Percentiles rank a stretch among this genome's conserved stretches.
Conservation (phyloP, 2,113 vertebrate species). For the Caranx ignobilis region DNA sequence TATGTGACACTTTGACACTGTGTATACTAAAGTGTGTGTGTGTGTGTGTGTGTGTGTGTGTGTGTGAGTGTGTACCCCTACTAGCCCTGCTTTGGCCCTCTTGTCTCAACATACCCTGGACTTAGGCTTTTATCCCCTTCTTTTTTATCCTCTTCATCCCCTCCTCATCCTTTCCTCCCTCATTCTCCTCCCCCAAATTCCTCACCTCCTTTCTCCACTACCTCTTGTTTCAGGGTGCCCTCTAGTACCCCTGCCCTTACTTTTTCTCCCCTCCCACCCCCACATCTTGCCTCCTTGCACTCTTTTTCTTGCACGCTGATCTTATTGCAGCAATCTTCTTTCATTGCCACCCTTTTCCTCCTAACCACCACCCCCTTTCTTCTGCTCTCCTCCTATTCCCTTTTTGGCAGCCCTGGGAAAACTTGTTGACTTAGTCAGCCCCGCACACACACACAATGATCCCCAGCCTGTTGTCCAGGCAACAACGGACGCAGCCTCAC, state of each 20-base stretch:
- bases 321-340: constrained; percentile 73
- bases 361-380: constrained; percentile 3
- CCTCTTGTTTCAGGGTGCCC: constrained; percentile 50
- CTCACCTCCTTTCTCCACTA: constrained; percentile 56
- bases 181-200: constrained; percentile 46
- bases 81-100: constrained; percentile 45
- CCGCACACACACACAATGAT: constrained; percentile 77
- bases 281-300: constrained; percentile 30
- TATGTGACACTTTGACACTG: constrained; percentile 32
- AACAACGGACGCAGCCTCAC: constrained; percentile 71
- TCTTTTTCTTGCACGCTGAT: constrained; percentile 44
- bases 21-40: constrained; percentile 11
- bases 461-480: constrained; percentile 72
- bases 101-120: constrained; percentile 54
- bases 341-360: constrained; percentile 39
- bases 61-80: constrained; percentile 4
- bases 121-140: constrained; percentile 44
- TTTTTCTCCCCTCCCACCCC: constrained; percentile 55
- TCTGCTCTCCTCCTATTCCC: constrained; percentile 52
- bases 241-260: constrained; percentile 50
- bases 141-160: constrained; percentile 40
- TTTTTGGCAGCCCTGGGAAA: constrained; percentile 84
- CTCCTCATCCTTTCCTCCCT: constrained; percentile 33
- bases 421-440: constrained; percentile 76
- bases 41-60: constrained; percentile 6